phyloP scores from a whole-genome alignment of 1,140 invertebrate species.

The Pseudomyrmex cubaensis region DNA sequence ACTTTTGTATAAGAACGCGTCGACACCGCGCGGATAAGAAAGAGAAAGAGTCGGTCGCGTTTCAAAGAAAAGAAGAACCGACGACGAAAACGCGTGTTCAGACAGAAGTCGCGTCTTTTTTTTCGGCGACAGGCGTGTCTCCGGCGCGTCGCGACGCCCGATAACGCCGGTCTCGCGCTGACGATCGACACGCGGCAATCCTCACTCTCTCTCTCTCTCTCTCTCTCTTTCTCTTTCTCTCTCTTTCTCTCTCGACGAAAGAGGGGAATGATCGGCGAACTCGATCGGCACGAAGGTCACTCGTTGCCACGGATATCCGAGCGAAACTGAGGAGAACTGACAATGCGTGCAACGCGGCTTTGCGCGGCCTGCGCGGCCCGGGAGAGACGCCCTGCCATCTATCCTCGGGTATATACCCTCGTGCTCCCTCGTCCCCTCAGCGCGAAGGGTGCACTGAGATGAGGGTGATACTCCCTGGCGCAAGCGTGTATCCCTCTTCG shows the following conservation, averaged over 20 bases:
- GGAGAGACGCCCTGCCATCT: constrained; percentile 75
- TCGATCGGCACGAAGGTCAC: constrained; percentile 52
- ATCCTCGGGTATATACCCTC: constrained; percentile 67
- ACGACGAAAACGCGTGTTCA: neutral
- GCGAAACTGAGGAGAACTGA: constrained; percentile 72
- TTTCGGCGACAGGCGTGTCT: constrained; percentile 44
- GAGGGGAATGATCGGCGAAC: constrained; percentile 7
- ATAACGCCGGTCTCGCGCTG: constrained; percentile 12
- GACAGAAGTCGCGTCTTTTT: neutral
- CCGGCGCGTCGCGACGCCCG: constrained; percentile 23
- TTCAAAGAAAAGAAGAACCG: too few species aligned
- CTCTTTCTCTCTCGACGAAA: neutral
- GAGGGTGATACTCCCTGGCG: constrained; percentile 68
- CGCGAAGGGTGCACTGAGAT: constrained; percentile 47
- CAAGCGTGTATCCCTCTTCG: constrained; percentile 71
- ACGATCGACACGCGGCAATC: constrained; percentile 2
- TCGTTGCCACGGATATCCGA: constrained; percentile 68
- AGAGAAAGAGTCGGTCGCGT: neutral
- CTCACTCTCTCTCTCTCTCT: neutral
- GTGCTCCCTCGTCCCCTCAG: constrained; percentile 59
- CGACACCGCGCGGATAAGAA: neutral
- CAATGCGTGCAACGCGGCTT: constrained; percentile 70
- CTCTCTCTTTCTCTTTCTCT: too few species aligned
- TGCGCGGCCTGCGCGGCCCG: constrained; percentile 64
- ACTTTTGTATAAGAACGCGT: neutral